phyloP scores from a whole-genome alignment of 1,140 invertebrate species.

The Armadillidium nasatum region DNA sequence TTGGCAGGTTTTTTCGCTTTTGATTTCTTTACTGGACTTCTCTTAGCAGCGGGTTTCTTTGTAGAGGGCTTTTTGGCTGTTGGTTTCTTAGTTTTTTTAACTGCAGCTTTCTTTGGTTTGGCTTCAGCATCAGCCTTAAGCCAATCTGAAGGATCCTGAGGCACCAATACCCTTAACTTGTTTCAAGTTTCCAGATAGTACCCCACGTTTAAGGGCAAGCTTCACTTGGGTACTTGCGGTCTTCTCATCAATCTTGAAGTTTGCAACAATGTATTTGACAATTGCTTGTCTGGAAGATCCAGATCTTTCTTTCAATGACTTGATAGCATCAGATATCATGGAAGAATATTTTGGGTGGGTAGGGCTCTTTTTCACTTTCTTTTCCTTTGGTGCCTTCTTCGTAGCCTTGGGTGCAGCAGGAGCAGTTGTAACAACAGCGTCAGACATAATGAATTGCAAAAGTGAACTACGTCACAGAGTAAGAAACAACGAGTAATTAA shows the following conservation, averaged over 20 bases:
- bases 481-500: too few relatives aligned
- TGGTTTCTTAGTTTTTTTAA: slow-evolving; percentile 46
- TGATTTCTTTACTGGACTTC: slow-evolving; percentile 43
- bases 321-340: slow-evolving; percentile 58
- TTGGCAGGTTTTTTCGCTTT: slow-evolving; percentile 30
- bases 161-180: slow-evolving; percentile 62
- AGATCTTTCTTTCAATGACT: slow-evolving; percentile 57
- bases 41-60: slow-evolving; percentile 28
- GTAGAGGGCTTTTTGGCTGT: slow-evolving; percentile 40
- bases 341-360: slow-evolving; percentile 48
- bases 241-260: slow-evolving; percentile 58
- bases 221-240: slow-evolving; percentile 56
- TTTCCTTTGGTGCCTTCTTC: slow-evolving; percentile 42
- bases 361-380: slow-evolving; percentile 33
- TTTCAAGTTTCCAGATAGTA: slow-evolving; percentile 55
- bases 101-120: slow-evolving; percentile 29
- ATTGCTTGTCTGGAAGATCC: slow-evolving; percentile 61
- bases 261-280: slow-evolving; percentile 60
- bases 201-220: slow-evolving; percentile 49
- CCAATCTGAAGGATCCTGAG: slow-evolving; percentile 59
- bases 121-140: slow-evolving; percentile 38
- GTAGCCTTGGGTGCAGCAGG: background rate
- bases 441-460: background rate
- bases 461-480: background rate
- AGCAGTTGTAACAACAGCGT: background rate